phyloP scores from a whole-genome alignment of 2,888 invertebrate species.

The Ephialtes manifestator region DNA sequence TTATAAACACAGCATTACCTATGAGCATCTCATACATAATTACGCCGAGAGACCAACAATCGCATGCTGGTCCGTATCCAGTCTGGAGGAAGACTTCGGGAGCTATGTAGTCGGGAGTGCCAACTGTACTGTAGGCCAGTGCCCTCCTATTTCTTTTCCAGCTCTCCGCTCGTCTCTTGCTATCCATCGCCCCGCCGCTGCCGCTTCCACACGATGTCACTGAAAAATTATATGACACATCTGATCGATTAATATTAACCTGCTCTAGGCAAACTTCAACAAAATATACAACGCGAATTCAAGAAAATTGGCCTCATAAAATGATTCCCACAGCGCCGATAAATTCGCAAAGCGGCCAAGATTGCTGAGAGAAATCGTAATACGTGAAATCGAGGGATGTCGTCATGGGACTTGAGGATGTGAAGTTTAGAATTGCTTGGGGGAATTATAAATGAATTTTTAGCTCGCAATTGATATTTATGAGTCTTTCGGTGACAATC shows the following conservation, averaged over 20 bases:
- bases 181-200: slow-evolving; percentile 95
- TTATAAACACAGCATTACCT: slow-evolving; percentile 88
- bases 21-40: slow-evolving; percentile 99
- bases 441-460: neutral
- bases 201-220: slow-evolving; percentile 85
- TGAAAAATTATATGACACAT: slow-evolving; percentile 57
- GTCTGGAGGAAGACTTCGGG: slow-evolving; percentile 99
- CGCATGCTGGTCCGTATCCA: slow-evolving; percentile 98
- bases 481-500: neutral
- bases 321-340: neutral
- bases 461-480: neutral
- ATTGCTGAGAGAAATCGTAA: neutral
- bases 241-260: slow-evolving; percentile 11
- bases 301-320: neutral
- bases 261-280: neutral
- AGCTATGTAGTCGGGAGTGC: slow-evolving; percentile 99
- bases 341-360: neutral
- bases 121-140: slow-evolving; percentile 97
- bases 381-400: neutral
- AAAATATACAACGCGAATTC: neutral
- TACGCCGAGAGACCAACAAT: slow-evolving; percentile 99
- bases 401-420: neutral
- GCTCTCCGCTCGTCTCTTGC: slow-evolving; percentile 98
- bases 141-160: slow-evolving; percentile 99
- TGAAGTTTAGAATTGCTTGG: neutral